Evolutionary conservation across 2,113 vertebrate species (phyloP).

Genomic region (Cyprinus carpio): DNA sequence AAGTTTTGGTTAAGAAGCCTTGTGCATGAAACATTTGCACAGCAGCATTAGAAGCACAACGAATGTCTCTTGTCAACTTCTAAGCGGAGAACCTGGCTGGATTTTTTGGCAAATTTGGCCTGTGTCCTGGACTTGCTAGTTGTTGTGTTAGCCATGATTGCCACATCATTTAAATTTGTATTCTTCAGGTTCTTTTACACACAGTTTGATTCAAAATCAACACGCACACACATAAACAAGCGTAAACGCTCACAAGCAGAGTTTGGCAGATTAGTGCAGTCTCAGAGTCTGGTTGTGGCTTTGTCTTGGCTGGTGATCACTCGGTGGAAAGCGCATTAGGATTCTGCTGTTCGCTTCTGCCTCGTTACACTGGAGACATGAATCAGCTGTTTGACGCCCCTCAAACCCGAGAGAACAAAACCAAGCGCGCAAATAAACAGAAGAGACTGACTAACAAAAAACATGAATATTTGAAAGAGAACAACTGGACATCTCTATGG

Average conservation of each 20-base stretch:
- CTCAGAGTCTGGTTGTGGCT: slow-evolving; percentile 50
- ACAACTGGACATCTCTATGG: not conserved
- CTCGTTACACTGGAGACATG: slow-evolving; percentile 59
- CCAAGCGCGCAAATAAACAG: not conserved
- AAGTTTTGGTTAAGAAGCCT: not conserved
- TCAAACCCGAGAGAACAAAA: not conserved
- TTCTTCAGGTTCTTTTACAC: slow-evolving; percentile 6
- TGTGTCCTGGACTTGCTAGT: not conserved
- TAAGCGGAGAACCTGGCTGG: not conserved
- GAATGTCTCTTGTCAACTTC: not conserved
- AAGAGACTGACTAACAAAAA: not conserved
- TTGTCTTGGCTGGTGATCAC: slow-evolving; percentile 60
- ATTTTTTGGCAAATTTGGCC: not conserved
- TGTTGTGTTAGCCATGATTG: not conserved
- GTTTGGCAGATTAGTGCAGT: not conserved
- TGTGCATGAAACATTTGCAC: not conserved
- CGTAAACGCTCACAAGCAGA: not conserved
- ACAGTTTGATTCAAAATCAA: not conserved
- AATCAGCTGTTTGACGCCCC: slow-evolving; percentile 69
- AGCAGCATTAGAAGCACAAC: not conserved
- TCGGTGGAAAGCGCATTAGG: slow-evolving; percentile 53
- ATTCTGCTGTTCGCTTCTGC: slow-evolving; percentile 60
- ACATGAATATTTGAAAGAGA: not conserved
- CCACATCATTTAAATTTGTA: not conserved
- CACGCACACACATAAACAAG: slow-evolving; percentile 13